Base-by-base conservation (phyloP, 2,888 invertebrate genomes). In the Drosophila formosana region DNA sequence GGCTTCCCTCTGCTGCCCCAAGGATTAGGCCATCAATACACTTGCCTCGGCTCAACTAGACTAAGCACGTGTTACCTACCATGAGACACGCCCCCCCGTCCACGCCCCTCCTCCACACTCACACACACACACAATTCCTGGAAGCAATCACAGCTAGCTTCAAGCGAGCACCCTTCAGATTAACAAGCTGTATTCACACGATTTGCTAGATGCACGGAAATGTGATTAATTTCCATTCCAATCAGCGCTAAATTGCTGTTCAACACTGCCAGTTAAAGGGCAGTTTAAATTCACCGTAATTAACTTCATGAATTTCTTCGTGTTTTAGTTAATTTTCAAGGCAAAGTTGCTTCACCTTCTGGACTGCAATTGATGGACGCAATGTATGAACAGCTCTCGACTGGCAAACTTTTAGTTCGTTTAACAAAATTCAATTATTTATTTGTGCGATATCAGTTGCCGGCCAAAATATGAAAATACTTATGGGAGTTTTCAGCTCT, bases 11-110 rank as follows among this genome's bases (percentile, higher is more conserved):
- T 34, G 61, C 41, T n/a, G 39, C 37, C 39, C 41, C 13, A 41
- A 26, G 47, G 78, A 74, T 68, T 56, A 67, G 30, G 51, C 58
- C 75, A 74, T 74, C 78, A 51, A 68, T 61, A 39, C 46, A 23
- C 9, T 26, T n/a, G n/a, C 25, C 30, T 37, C 45, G 32, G 58
- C 26, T 46, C 39, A 45, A 13, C n/a, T n/a, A 26, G 34, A n/a
- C 37, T 66, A 76, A 76, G 56, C 60, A 50, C 50, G 30, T 60
- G 30, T 51, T 41, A 25, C n/a, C 58, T 30, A 18, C 26, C 3
- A 18, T 8, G 7, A 30, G 53, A 43, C 55, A 55, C 32, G 45
- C 43, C 43, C 23, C 5, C 13, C n/a, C 1, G 23, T 32, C 43
- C 13, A 5, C 11, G 32, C 43, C 43, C 25, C 7, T 8, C 13